These are phyloP conservation scores for Diplogasteroides magnus DNA, from an alignment of 1,140 invertebrate genomes.

Conservation along the genomic window DNA sequence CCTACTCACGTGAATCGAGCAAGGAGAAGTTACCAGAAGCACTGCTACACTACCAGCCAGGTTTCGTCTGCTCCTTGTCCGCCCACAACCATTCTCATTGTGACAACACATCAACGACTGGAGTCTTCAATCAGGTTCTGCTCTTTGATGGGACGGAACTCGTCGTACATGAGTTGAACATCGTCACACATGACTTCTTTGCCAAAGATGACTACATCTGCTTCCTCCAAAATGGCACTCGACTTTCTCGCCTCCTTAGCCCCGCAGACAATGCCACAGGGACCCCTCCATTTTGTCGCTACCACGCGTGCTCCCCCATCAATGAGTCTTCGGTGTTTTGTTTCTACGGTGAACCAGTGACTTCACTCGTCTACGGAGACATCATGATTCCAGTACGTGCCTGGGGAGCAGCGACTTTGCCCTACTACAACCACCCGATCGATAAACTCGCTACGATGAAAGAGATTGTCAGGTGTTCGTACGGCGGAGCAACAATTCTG, in stretches of 20 bases:
- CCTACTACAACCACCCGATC: background rate
- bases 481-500: no score
- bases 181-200: background rate
- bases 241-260: background rate
- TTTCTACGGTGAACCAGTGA: background rate
- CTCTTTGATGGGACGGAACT: background rate
- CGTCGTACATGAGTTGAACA: background rate
- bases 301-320: background rate
- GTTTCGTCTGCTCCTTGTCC: background rate
- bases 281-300: background rate
- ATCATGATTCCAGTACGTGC: background rate
- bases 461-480: no score
- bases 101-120: background rate
- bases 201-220: background rate
- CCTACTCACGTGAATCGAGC: background rate
- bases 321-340: background rate
- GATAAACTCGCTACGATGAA: no score
- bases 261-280: background rate
- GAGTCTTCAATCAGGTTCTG: background rate
- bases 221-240: background rate
- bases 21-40: background rate
- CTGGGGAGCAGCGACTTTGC: background rate
- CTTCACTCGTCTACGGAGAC: background rate
- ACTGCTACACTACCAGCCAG: background rate
- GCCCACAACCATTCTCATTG: background rate